Evolutionary conservation across 2,888 invertebrate species (phyloP).

Genomic region (Eristalinus sepulchralis): DNA sequence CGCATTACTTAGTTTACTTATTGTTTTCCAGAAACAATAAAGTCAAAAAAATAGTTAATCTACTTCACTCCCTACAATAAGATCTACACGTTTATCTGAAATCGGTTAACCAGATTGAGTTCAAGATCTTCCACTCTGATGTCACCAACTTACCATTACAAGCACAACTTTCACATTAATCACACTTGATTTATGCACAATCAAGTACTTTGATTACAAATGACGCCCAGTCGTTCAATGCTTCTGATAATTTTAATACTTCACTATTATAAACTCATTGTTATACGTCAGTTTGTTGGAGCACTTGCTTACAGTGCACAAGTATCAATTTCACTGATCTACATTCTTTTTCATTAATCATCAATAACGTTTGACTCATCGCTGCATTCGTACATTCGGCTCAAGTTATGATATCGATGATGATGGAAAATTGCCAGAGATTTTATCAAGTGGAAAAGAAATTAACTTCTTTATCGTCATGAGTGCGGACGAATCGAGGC

Average conservation of each 20-base stretch:
- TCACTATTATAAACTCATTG: not conserved
- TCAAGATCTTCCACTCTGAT: not conserved
- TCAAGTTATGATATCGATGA: slow-evolving; percentile 2
- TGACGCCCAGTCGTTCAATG: not conserved
- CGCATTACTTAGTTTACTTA: too few species aligned
- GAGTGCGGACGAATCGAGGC: not conserved
- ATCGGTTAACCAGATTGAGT: not conserved
- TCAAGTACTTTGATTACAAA: not conserved
- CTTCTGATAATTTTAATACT: not conserved
- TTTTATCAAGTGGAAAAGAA: slow-evolving; percentile 27
- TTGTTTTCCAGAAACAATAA: too few species aligned
- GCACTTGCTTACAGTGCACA: not conserved
- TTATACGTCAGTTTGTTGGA: not conserved
- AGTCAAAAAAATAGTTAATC: too few species aligned
- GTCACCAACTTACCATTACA: not conserved
- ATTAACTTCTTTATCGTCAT: not conserved
- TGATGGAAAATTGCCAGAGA: slow-evolving; percentile 35
- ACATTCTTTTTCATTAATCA: not conserved
- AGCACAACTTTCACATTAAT: not conserved
- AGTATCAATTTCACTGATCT: not conserved
- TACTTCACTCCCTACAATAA: too few species aligned
- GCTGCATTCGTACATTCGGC: not conserved
- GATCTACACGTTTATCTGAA: not conserved
- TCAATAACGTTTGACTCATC: not conserved
- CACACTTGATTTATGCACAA: not conserved